Evolutionary conservation across 2,113 vertebrate genomes (phyloP).

Genomic region (Erpornis zantholeuca): DNA sequence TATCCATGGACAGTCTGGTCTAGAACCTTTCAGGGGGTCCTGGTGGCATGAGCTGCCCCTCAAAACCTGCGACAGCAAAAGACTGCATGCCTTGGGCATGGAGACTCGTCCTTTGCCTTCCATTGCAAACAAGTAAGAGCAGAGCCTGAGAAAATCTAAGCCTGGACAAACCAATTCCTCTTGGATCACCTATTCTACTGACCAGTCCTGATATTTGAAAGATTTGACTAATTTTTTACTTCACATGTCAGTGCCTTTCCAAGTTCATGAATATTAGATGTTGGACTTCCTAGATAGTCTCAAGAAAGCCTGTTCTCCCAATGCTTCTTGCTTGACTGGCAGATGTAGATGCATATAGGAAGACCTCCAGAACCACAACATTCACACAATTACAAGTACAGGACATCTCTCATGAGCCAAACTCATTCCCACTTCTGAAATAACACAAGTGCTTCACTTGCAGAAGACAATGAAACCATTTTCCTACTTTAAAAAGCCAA

Average conservation of each 20-base stretch:
- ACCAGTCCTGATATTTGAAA: not conserved
- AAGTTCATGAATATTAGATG: not conserved
- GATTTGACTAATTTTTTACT: not conserved
- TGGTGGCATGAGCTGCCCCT: not conserved
- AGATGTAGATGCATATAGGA: not conserved
- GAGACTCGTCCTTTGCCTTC: not conserved
- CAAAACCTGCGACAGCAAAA: not conserved
- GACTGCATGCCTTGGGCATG: not conserved
- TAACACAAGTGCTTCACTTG: not conserved
- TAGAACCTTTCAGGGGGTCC: not conserved
- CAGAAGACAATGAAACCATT: not conserved
- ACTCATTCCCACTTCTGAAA: not conserved
- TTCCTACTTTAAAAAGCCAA: not conserved
- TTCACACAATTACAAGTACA: not conserved
- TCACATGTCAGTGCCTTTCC: not conserved
- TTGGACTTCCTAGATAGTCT: not conserved
- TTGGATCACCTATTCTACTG: not conserved
- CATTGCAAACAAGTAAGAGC: accelerated
- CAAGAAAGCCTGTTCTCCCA: not conserved
- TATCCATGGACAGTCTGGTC: not conserved
- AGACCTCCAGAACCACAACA: not conserved
- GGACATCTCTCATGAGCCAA: not conserved
- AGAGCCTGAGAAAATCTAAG: not conserved
- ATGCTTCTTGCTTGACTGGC: not conserved
- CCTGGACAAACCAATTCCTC: not conserved